Base-by-base conservation (phyloP, 2,113 vertebrate species). In the Pedionomus torquatus region DNA sequence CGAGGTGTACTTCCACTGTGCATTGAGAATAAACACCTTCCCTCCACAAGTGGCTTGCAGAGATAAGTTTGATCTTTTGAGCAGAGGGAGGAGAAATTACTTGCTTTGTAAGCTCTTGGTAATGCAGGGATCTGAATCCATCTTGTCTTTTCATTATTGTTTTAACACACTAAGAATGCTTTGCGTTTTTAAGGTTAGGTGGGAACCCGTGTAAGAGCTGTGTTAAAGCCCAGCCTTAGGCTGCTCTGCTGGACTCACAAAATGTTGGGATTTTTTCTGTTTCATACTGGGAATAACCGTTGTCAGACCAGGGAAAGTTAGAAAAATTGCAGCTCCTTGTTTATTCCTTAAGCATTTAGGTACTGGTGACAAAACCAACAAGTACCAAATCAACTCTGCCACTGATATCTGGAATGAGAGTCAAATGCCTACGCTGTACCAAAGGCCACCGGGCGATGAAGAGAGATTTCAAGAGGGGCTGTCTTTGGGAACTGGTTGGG, bases 351-450 rank as follows among this genome's bases (percentile, higher is more conserved):
- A 1, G 5, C 10, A 3, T 55, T 60, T 81, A 64, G 33, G 21
- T 78, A 46, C 51, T 1, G 3, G 17, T 13, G n/a, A n/a, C n/a
- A n/a, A n/a, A n/a, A n/a, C 28, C 35, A 4, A 2, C n/a, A n/a
- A 55, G 43, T 76, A 46, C 35, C n/a, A 30, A 26, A 35, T 43
- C 1, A 3, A 46, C 33, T 79, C 24, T 49, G 43, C 20, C 43
- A 13, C 55, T 25, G 46, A 28, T 72, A 25, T 33, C 17, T 64
- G n/a, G 39, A 65, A 9, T 4, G 9, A 43, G 39, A 64, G 20
- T 66, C 33, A 26, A 39, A 82, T 49, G 31, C 55, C 51, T 13
- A 4, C 4, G 7, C 17, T 4, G 1, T 89, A 44, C 48, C 61
- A 18, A 60, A 90, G 61, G 25, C 58, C 24, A 11, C 7, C 0